Evolutionary conservation across 2,113 vertebrate species (phyloP), one percentile per base, ranked within the genome.

Genomic region (Eolophus roseicapilla): DNA sequence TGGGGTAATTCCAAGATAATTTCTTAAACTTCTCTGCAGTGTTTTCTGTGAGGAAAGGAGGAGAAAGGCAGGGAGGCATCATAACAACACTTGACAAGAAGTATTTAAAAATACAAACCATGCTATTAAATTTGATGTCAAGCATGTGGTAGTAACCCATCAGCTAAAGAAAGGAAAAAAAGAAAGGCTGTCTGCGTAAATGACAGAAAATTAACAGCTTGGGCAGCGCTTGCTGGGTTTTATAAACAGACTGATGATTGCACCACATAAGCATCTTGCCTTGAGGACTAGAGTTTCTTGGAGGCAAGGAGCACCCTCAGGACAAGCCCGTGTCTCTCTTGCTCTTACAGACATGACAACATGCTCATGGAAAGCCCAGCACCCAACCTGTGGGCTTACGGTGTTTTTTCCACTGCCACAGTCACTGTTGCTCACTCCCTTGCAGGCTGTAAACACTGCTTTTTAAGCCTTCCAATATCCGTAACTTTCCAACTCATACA

Each of bases 21-120:
- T 97, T 93, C 95, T 96, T 96, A 82, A 93, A 86, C 79, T 94
- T 90, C 80, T 80, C 64, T 60, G n/a, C 86, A 28, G 35, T 63
- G 39, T 62, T 93, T 92, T 81, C 82, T 88, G 41, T 8, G 19
- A 83, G 67, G 69, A 90, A 93, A 95, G 16, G 35, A 59, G 13
- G 35, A 63, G 71, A 94, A 78, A 90, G 81, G 82, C 85, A 69
- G 86, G 39, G 41, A 95, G 20, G 33, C 44, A 92, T 79, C 31
- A 9, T 53, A 83, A 65, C 1, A 1, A 23, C 33, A 79, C 49
- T 53, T 13, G 3, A 11, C 70, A 64, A 94, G 59, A 79, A 82
- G 69, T 57, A 88, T 82, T 92, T 94, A 92, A 93, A 93, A 96
- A 89, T 74, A 92, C 21, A 95, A 84, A 76, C 29, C 39, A 18